Evolutionary conservation across 2,113 vertebrate genomes (phyloP).

Genomic region (Pluvianellus socialis): DNA sequence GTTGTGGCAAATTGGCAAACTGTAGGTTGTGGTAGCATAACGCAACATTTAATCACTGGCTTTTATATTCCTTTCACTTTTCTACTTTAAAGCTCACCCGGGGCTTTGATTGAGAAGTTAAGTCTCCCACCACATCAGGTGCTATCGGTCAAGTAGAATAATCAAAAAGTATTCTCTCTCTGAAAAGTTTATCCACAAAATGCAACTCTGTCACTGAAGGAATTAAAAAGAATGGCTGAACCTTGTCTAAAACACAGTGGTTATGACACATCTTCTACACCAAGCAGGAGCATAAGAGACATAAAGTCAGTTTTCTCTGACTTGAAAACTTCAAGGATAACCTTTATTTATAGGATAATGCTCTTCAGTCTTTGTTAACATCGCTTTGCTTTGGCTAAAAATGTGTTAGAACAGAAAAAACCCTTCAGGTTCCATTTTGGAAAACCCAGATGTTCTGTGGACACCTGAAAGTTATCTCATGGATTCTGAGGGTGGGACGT

Average conservation of each 20-base stretch:
- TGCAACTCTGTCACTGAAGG: background rate
- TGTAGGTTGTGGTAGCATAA: background rate
- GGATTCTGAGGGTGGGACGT: background rate
- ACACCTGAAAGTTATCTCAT: background rate
- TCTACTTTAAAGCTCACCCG: background rate
- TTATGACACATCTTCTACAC: background rate
- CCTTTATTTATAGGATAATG: background rate
- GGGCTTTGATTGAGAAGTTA: background rate
- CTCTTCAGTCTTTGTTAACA: background rate
- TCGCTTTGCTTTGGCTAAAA: background rate
- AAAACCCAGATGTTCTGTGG: background rate
- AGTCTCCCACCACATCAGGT: background rate
- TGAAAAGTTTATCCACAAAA: background rate
- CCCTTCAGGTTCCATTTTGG: background rate
- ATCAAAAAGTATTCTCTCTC: background rate
- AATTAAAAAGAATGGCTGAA: background rate
- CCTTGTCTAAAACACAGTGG: background rate
- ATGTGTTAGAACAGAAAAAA: background rate
- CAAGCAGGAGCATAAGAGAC: background rate
- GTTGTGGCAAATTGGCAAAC: background rate
- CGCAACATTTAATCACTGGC: background rate
- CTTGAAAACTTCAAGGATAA: background rate
- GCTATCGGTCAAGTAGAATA: background rate
- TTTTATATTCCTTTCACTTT: background rate
- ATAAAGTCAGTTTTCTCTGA: background rate